Percentiles rank a stretch among this genome's conserved stretches.
These are phyloP conservation scores for Tamandua tetradactyla DNA, from an alignment of 2,797 vertebrate species.

Conservation along the genomic window DNA sequence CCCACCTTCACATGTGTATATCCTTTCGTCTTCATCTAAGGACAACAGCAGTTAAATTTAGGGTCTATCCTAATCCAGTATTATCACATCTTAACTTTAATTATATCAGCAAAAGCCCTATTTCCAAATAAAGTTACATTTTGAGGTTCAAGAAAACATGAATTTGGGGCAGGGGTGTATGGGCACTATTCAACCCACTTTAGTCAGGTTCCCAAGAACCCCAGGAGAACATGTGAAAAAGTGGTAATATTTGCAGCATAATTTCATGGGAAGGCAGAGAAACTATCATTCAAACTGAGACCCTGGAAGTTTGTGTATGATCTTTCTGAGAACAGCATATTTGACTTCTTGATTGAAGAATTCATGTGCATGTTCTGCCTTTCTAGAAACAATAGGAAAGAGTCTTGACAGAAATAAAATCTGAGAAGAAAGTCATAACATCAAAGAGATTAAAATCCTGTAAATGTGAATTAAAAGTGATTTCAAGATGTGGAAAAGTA, in stretches of 20 bases:
- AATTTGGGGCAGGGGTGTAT: no score
- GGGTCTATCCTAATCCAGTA: no score
- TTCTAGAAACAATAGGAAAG: background rate
- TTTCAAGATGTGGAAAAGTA: background rate
- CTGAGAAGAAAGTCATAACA: background rate
- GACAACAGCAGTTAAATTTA: no score
- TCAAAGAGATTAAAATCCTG: constrained; percentile 32
- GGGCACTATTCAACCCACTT: no score
- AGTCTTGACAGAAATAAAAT: background rate
- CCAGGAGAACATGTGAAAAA: background rate
- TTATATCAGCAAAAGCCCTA: no score
- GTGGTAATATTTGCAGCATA: background rate
- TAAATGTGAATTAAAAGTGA: background rate
- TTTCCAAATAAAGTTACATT: no score
- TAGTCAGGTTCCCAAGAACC: background rate
- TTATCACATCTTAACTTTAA: no score
- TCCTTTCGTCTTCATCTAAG: no score
- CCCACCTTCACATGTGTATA: no score
- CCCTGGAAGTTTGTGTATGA: background rate
- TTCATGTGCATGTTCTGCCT: background rate
- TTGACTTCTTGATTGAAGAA: background rate
- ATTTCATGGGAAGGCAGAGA: background rate
- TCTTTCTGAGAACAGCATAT: background rate
- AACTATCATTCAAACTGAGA: background rate
- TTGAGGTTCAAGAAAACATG: no score